A percentile compares a stretch with the other conserved stretches of the same genome.
These are phyloP conservation scores for Sebastes melanostomus DNA, from an alignment of 2,797 vertebrate genomes.

Conservation along the genomic window DNA sequence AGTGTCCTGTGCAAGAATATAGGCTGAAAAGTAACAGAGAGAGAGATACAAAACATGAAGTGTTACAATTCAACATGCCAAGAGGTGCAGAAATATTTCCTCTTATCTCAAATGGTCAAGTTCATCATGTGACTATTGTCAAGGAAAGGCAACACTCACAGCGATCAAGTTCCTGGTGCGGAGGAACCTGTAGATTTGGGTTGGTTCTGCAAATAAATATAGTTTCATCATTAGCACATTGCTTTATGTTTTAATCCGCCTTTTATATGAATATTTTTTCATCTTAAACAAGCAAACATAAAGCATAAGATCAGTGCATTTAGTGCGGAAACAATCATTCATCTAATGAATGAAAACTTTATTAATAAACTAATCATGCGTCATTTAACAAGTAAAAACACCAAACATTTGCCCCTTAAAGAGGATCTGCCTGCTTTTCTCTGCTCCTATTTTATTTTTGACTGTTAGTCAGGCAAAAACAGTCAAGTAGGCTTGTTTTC, in stretches of 20 bases:
- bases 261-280: background rate
- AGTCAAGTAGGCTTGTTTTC: background rate
- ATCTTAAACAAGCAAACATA: background rate
- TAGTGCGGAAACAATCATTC: background rate
- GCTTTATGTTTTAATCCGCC: too few species aligned
- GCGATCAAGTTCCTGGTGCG: constrained; percentile 97
- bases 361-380: background rate
- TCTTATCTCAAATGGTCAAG: background rate
- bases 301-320: background rate
- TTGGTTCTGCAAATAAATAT: constrained; percentile 86
- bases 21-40: constrained; percentile 82
- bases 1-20: constrained; percentile 99
- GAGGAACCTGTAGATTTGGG: constrained; percentile 99
- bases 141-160: constrained; percentile 82
- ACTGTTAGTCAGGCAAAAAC: background rate
- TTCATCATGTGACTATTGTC: background rate
- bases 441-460: background rate
- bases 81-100: background rate
- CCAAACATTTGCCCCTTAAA: background rate
- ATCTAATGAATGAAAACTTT: background rate
- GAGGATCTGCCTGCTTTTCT: background rate
- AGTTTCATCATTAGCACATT: background rate
- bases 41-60: background rate
- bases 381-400: background rate
- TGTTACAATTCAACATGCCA: background rate